Base-by-base conservation (phyloP, 2,113 vertebrate species). In the Tachysurus vachellii region DNA sequence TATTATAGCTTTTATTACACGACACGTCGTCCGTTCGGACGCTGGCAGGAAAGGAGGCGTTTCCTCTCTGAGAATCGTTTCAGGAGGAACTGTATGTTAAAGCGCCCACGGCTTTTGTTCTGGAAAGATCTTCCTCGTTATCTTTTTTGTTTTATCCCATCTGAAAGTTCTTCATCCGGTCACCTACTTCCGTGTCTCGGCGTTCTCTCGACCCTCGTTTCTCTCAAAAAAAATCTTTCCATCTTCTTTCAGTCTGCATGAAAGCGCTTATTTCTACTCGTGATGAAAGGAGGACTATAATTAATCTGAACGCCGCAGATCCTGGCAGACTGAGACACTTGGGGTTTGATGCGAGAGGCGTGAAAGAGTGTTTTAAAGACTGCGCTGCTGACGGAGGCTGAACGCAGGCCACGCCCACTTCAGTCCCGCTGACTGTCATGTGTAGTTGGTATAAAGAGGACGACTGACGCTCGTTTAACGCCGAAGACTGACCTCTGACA, bases 181-280 rank as follows among this genome's bases (percentile, higher is more conserved):
- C 50, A 50, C 23, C n/a, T 14, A 6, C 73, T 53, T 11, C 12
- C 47, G 44, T 50, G 21, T 13, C 31, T 2, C 73, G n/a, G n/a
- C 47, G 12, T 54, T 79, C 75, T 50, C 47, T 50, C 47, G 8
- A 54, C 13, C 75, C 26, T n/a, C 28, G 10, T 56, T 11, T 80
- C 31, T 36, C 36, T 36, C 36, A 36, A 36, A 36, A 61, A 80
- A 11, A 42, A 44, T 90, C 93, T 85, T 86, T 82, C 87, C 17
- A n/a, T 71, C 11, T 93, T 93, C 93, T 92, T 88, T 91, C 94
- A 94, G 91, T 94, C 93, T 94, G 92, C 93, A 94, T 94, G 92
- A 94, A 94, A 93, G 91, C 91, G 85, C 91, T 90, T 91, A 90
- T 93, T 94, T 94, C 92, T 36, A 90, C 91, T 86, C 85, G 57